A percentile compares a stretch with the other conserved stretches of the same genome.
These are phyloP conservation scores for Akabosia matsudoensis DNA, from an alignment of 1,140 invertebrate species.

Conservation along the genomic window DNA sequence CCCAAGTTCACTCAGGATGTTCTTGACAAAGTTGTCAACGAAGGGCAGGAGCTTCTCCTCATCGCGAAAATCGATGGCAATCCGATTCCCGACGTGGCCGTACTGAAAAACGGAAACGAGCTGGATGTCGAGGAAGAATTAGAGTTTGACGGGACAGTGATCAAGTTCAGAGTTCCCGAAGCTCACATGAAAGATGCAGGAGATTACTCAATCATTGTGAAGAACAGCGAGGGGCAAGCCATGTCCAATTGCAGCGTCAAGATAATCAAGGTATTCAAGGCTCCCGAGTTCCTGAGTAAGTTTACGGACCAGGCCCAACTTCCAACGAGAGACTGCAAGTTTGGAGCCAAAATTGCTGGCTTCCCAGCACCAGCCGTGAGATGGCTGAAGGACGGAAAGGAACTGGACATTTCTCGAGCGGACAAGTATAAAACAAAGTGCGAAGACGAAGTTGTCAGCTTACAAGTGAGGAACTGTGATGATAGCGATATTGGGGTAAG, in stretches of 20 bases:
- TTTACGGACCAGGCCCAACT: slow-evolving; percentile 83
- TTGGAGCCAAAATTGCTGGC: slow-evolving; percentile 57
- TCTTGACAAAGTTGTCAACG: slow-evolving; percentile 62
- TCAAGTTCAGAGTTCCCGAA: neutral
- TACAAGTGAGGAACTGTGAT: slow-evolving; percentile 68
- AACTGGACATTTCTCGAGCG: neutral
- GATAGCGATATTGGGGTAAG: slow-evolving; percentile 15
- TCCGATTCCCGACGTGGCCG: neutral
- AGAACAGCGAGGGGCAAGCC: slow-evolving; percentile 72
- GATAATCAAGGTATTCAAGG: slow-evolving; percentile 73
- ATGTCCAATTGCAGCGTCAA: slow-evolving; percentile 59
- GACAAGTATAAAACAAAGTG: slow-evolving; percentile 73
- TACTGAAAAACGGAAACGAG: neutral
- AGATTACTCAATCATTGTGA: slow-evolving; percentile 67
- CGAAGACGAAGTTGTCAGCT: slow-evolving; percentile 72
- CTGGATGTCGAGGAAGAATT: neutral
- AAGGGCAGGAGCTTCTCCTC: slow-evolving; percentile 71
- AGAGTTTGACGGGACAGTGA: neutral
- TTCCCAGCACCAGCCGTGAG: slow-evolving; percentile 7
- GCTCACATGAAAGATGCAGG: slow-evolving; percentile 57
- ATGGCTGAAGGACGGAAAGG: slow-evolving; percentile 28
- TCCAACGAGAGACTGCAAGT: slow-evolving; percentile 72
- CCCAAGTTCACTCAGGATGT: neutral
- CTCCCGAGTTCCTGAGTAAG: slow-evolving; percentile 75
- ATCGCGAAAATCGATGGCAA: slow-evolving; percentile 60